Percentiles rank a stretch among this genome's conserved stretches.
These are phyloP conservation scores for Brachypalpus laphriformis DNA, from an alignment of 2,888 invertebrate species.

Conservation along the genomic window DNA sequence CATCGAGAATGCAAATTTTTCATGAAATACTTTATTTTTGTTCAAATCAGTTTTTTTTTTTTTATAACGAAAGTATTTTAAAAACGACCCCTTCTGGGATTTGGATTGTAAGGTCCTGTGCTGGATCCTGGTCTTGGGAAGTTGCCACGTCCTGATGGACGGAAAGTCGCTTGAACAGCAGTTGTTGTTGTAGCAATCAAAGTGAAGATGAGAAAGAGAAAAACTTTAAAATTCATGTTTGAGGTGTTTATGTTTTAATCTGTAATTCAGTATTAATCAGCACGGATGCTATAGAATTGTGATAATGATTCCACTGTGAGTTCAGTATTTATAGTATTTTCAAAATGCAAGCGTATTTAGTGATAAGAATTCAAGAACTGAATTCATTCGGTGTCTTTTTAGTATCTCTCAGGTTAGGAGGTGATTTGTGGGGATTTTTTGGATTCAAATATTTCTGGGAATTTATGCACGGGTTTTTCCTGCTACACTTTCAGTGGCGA, in stretches of 20 bases:
- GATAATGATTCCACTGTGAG: neutral
- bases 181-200: neutral
- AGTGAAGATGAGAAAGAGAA: neutral
- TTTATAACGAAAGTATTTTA: neutral
- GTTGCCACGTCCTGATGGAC: neutral
- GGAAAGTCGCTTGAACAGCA: neutral
- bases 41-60: too few relatives aligned
- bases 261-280: neutral
- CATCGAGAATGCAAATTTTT: too few relatives aligned
- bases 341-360: too few relatives aligned
- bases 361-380: too few relatives aligned
- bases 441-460: too few relatives aligned
- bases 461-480: too few relatives aligned
- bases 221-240: neutral
- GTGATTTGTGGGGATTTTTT: too few relatives aligned
- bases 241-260: neutral
- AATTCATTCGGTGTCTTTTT: too few relatives aligned
- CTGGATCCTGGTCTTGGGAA: neutral
- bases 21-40: too few relatives aligned
- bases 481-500: too few relatives aligned
- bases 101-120: too few relatives aligned
- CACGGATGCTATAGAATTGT: neutral
- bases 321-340: neutral
- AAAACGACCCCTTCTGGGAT: neutral
- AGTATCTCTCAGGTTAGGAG: too few relatives aligned